Evolutionary conservation across 2,113 vertebrate genomes (phyloP).

Genomic region (Lycocorax pyrrhopterus): DNA sequence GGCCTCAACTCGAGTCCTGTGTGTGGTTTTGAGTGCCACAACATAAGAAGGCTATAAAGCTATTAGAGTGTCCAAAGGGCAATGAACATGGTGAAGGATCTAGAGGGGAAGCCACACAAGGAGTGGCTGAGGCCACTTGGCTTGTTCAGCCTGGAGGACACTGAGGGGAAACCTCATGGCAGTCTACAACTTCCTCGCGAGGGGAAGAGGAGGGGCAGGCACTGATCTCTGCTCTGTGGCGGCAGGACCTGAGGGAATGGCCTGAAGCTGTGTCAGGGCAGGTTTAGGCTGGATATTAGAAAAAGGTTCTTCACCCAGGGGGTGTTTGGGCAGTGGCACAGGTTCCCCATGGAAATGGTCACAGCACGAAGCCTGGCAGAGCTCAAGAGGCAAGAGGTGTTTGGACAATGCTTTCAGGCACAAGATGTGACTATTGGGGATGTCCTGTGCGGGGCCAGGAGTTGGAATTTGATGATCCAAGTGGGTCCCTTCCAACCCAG

Average conservation of each 20-base stretch:
- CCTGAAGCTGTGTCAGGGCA: neutral
- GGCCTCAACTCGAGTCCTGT: accelerated
- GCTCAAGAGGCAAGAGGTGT: neutral
- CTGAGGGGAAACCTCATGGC: neutral
- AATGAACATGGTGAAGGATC: neutral
- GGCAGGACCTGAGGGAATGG: neutral
- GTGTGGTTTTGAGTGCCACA: neutral
- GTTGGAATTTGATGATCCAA: neutral
- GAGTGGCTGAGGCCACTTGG: neutral
- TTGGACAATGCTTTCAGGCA: neutral
- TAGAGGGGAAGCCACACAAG: neutral
- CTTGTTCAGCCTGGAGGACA: neutral
- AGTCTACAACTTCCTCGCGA: neutral
- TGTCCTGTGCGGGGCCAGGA: neutral
- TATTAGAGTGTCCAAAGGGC: neutral
- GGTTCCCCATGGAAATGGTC: neutral
- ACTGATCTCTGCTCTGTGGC: neutral
- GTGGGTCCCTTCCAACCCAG: neutral
- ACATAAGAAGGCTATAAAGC: neutral
- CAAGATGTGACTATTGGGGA: neutral
- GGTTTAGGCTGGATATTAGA: neutral
- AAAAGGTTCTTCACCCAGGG: neutral
- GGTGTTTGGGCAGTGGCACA: accelerated
- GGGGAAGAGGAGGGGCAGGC: neutral
- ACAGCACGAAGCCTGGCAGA: neutral